Conservation (phyloP, 2,888 invertebrate species). For the Drosophila ustulata region DNA sequence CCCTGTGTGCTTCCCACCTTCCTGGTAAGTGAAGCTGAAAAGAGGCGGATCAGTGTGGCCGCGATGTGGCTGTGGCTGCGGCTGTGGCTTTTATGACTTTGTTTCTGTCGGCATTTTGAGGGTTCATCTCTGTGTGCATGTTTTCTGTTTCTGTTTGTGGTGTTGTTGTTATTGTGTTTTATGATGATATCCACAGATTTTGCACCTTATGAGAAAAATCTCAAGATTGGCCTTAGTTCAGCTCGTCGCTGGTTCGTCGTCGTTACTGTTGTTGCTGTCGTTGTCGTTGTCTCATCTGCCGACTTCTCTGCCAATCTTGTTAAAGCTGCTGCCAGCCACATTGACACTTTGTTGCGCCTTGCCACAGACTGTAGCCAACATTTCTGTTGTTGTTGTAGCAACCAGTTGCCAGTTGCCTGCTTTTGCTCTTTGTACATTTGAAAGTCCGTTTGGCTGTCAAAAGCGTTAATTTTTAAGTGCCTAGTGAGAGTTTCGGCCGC, state of each 20-base stretch:
- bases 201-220: slow-evolving; percentile 81
- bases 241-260: slow-evolving; percentile 20
- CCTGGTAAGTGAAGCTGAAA: slow-evolving; percentile 31
- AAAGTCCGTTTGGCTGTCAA: slow-evolving; percentile 81
- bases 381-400: slow-evolving; percentile 20
- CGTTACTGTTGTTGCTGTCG: slow-evolving; percentile 15
- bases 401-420: slow-evolving; percentile 29
- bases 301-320: slow-evolving; percentile 73
- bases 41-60: slow-evolving; percentile 56
- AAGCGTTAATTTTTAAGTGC: slow-evolving; percentile 81
- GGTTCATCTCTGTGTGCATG: slow-evolving; percentile 68
- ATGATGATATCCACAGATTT: slow-evolving; percentile 78
- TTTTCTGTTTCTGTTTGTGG: slow-evolving; percentile 34
- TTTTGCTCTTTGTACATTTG: slow-evolving; percentile 67
- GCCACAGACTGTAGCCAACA: slow-evolving; percentile 53
- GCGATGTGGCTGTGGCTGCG: slow-evolving; percentile 9
- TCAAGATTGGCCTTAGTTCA: slow-evolving; percentile 41
- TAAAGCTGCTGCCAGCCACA: slow-evolving; percentile 70
- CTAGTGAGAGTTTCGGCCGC: slow-evolving; percentile 75
- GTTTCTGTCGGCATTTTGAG: slow-evolving; percentile 52
- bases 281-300: slow-evolving; percentile 42
- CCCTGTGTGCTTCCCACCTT: background rate
- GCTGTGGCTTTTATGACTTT: slow-evolving; percentile 54
- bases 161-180: slow-evolving; percentile 45
- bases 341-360: slow-evolving; percentile 78